Conservation (phyloP, 2,888 invertebrate genomes). For the Protonemura montana region DNA sequence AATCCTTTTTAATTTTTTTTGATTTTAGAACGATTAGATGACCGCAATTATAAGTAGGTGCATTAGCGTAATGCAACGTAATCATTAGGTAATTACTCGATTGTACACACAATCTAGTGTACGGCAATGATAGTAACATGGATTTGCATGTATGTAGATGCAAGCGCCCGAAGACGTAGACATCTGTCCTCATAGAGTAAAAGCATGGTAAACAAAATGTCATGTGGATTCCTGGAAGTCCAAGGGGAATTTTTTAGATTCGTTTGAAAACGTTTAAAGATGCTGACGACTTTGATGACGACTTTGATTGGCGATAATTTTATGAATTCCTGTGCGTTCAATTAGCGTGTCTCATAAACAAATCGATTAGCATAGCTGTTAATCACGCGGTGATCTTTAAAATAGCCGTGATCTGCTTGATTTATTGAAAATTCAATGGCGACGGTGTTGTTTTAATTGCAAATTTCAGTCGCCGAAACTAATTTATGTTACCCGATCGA, state of each 20-base stretch:
- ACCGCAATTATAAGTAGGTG: neutral
- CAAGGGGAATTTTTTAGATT: neutral
- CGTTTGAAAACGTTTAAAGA: neutral
- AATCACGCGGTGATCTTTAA: neutral
- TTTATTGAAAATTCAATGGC: neutral
- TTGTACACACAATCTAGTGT: neutral
- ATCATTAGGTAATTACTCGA: neutral
- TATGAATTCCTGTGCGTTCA: slow-evolving; percentile 1
- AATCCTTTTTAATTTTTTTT: neutral
- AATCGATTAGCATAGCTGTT: slow-evolving; percentile 4
- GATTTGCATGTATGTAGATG: neutral
- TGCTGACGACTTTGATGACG: neutral
- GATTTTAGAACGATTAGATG: slow-evolving; percentile 3
- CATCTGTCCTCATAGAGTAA: neutral
- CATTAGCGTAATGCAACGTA: neutral
- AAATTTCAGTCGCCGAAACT: neutral
- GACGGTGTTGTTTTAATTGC: slow-evolving; percentile 1
- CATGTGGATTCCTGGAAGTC: neutral
- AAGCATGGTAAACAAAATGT: neutral
- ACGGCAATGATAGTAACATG: neutral
- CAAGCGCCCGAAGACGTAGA: neutral
- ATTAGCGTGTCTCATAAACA: neutral
- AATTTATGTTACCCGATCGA: neutral
- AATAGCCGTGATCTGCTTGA: neutral
- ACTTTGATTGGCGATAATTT: neutral